Base-by-base conservation (phyloP, 2,797 vertebrate species). In the Tympanoctomys barrerae region DNA sequence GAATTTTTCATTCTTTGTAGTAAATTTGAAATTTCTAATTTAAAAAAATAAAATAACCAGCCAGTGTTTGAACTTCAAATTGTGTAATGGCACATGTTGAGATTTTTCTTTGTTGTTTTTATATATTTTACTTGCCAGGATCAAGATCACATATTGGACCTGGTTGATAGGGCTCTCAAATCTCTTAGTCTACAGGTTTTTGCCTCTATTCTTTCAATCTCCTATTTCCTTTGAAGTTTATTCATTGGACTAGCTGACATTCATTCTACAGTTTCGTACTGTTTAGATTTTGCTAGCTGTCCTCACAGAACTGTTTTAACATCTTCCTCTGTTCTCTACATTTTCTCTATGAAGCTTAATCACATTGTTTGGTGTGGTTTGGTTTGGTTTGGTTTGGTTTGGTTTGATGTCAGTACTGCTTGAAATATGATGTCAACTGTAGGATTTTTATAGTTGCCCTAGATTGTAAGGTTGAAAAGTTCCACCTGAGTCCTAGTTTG, bases 221-320 rank as follows among this genome's bases (percentile, higher is more conserved):
- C 84, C 89, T 93, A 71, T 70, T 96, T 82, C 75, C 22, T 52
- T 61, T 81, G 5, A 84, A 59, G 31, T 85, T 66, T 80, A 36
- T 81, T 80, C 80, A n/a, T 10, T 90, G 39, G 84, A 75, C 87
- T 88, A 85, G 33, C 73, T 77, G 18, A 8, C 5, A 49, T 12
- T 89, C 87, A 54, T 70, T 85, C 75, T 49, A 52, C 4, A n/a
- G 24, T 33, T 94, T 94, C 52, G 36, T 39, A 49, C 36, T 61
- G 46, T 33, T 62, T 94, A 66, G 36, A 91, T 82, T 93, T 94
- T 89, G 42, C 84, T 94, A 36, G 80, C 11, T 64, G 71, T 89
- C 33, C 62, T 39, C 66, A 81, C 14, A 18, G 36, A 86, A 77
- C 75, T 19, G 54, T 84, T 11, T 75, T 36, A 77, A 75, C 59